Base-by-base conservation (phyloP, 2,888 invertebrate genomes). In the Podotricha telesiphe region DNA sequence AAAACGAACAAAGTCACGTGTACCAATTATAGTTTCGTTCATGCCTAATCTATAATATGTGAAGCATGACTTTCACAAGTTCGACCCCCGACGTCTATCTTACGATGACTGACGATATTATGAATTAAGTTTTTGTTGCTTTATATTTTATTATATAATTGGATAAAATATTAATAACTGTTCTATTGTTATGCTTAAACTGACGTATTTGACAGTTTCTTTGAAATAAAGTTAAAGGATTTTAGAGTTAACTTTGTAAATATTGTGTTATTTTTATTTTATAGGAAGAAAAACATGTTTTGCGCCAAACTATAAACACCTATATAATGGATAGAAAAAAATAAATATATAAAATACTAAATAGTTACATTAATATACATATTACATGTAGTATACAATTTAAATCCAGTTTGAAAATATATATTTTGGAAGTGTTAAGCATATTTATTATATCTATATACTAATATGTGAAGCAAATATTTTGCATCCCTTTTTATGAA, bases 31-130 rank as follows among this genome's bases (percentile, higher is more conserved):
- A 62, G 11, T 47, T 34, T 62, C 22, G n/a, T 42, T 13, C 28
- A 17, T 22, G 42, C 50, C 66, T 66, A 66, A 66, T 66, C 66
- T 58, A 58, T 68, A 64, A 59, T 45, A 59, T 59, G 50, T 58
- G 48, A 42, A 68, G 75, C 75, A 79, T 88, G 88, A 88, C 86
- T 86, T 62, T 78, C 67, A 69, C 28, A 78, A 69, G 58, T 82
- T 47, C 73, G 78, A 79, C 80, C 82, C 81, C 79, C 67, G 73
- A 71, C 50, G 66, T 63, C 64, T 69, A 64, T 79, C 80, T 78
- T 83, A 80, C 84, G 80, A 84, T 91, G 89, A 90, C 91, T 81
- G 82, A 85, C 85, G 79, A 78, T 86, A 85, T 89, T 85, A 75
- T 78, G 82, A 82, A 84, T 85, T 85, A 85, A 82, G 77, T 83